Base-by-base conservation (phyloP, 2,113 vertebrate species). In the Periophthalmus modestus region DNA sequence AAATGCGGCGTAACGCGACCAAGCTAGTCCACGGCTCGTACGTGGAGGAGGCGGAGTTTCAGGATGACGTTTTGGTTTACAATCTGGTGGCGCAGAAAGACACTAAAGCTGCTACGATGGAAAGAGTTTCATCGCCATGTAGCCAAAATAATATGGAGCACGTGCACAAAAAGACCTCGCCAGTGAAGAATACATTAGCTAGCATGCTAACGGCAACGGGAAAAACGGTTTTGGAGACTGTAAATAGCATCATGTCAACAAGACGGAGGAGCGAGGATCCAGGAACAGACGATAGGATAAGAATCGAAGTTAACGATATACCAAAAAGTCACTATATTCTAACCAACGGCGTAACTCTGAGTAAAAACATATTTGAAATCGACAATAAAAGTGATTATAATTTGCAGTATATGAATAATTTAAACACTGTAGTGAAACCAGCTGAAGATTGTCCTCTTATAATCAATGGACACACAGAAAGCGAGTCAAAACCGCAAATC, bases 21-120 rank as follows among this genome's bases (percentile, higher is more conserved):
- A 94, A 94, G 91, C 90, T 97, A 43, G 85, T 98, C 77, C 94
- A 86, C 0, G 89, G 96, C 4, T 92, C 96, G 6, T 98, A 99
- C 28, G 93, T 97, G 0, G 97, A 99, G 67, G 97, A 99, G 62
- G 94, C 94, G 0, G 97, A 98, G 78, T 98, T 98, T 68, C 94
- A 98, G 89, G 95, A 97, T 2, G 97, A 98, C 1, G 93, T 97
- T 28, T 93, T 96, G 83, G 96, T 97, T 69, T 99, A 98, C 58
- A 91, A 95, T 82, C 90, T 98, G 0, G 95, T 97, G 15, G 95
- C 96, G 0, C 90, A 95, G 85, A 96, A 94, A 73, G 96, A 98
- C 47, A 61, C 90, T 1, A 90, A 93, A 62, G 93, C 93, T 0
- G 84, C 81, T 21, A 73, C 86, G 19, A 71, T 88, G 79, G 89